phyloP scores from a whole-genome alignment of 2,113 vertebrate genomes.

The Oriolus oriolus region DNA sequence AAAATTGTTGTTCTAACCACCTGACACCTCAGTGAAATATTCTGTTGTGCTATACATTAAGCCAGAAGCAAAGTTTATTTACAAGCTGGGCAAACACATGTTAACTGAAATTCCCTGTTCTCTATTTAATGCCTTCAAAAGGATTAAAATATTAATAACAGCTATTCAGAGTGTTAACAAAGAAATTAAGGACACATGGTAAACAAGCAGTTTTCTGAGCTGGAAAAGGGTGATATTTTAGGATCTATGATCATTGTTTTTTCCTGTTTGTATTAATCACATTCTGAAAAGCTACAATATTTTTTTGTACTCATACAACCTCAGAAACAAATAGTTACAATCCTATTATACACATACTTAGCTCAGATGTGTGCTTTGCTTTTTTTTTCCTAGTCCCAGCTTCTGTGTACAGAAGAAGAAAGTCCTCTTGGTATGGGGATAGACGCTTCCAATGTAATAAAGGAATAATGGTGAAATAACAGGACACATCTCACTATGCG shows the following conservation, averaged over 20 bases:
- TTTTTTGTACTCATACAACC: not conserved
- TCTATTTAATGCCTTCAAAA: not conserved
- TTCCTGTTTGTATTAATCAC: not conserved
- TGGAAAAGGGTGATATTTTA: not conserved
- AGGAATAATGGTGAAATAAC: not conserved
- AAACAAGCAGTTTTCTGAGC: not conserved
- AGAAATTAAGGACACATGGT: not conserved
- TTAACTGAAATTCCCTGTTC: not conserved
- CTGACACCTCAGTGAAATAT: not conserved
- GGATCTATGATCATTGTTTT: not conserved
- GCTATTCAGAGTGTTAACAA: not conserved
- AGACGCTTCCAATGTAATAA: not conserved
- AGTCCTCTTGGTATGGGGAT: fast-evolving
- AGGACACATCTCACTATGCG: not conserved
- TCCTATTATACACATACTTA: not conserved
- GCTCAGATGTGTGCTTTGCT: fast-evolving
- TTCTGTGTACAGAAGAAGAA: not conserved
- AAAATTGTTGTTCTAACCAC: not conserved
- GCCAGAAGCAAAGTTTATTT: not conserved
- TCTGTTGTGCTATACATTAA: not conserved
- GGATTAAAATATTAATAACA: not conserved
- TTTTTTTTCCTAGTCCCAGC: not conserved
- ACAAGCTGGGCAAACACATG: not conserved
- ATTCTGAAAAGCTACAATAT: not conserved
- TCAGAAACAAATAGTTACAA: not conserved